Base-by-base conservation (phyloP, 2,888 invertebrate species). In the Leucophenga maculata region DNA sequence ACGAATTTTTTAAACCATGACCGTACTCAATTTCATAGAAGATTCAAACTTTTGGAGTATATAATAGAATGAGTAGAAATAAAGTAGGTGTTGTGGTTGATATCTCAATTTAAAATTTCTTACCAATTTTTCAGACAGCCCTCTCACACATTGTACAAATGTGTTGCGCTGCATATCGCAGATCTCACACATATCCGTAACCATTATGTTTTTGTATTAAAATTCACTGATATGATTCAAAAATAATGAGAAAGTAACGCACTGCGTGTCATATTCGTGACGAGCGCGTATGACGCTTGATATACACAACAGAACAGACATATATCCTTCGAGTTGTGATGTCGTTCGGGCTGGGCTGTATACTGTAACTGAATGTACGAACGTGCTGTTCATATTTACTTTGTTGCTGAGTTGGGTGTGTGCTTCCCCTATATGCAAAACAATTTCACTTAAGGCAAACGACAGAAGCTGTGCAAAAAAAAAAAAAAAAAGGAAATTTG, bases 171-270 rank as follows among this genome's bases (percentile, higher is more conserved):
- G 39, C 11, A 11, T 39, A 39, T 39, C 39, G 39, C 39, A 39
- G 39, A 39, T 39, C 39, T 39, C 57, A 65, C 50, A 65, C 59
- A 79, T 81, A 81, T 79, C 82, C 80, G 78, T 76, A 81, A 83
- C 80, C 80, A 73, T 74, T 74, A 64, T 64, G 62, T 59, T 57
- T 67, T 48, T 67, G 57, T 65, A 67, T 44, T 71, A 67, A 57
- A 50, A 46, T 72, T 71, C 44, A 74, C 66, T 83, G 79, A 80
- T 83, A 83, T 80, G 80, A 80, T 80, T 80, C 83, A 79, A 80
- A 80, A 83, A 83, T 83, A 83, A 80, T 83, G 83, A 80, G 83
- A 75, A 71, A 70, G 64, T 75, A 75, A 48, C 50, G 26, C 32
- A 18, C 55, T 50, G 50, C 50, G 16, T 50, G 50, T 50, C 50